These are phyloP conservation scores for Plotosus lineatus DNA, from an alignment of 2,113 vertebrate genomes.

Conservation along the genomic window DNA sequence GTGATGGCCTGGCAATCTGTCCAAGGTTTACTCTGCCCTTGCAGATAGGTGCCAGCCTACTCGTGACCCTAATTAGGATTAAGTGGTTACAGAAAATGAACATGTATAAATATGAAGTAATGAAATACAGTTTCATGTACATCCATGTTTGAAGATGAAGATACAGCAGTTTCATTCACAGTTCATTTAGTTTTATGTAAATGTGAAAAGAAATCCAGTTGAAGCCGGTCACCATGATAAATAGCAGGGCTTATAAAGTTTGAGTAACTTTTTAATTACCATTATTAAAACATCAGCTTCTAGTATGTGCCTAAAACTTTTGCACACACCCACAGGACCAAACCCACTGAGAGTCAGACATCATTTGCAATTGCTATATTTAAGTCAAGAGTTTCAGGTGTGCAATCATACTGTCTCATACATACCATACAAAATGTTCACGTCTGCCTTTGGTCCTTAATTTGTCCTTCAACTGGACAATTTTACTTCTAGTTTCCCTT, in stretches of 20 bases:
- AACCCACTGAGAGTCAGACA: neutral
- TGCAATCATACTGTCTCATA: neutral
- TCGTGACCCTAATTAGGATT: too few relatives aligned
- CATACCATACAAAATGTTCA: neutral
- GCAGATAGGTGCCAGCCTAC: too few relatives aligned
- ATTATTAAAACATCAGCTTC: neutral
- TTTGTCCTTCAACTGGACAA: neutral
- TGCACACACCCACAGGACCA: neutral
- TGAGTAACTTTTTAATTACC: neutral
- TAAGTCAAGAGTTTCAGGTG: neutral
- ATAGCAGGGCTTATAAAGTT: neutral
- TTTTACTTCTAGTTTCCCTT: neutral
- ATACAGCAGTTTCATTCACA: neutral
- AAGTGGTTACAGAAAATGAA: too few relatives aligned
- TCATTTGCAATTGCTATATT: neutral
- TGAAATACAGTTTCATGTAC: too few relatives aligned
- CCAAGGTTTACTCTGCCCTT: too few relatives aligned
- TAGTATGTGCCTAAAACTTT: neutral
- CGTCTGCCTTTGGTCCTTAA: neutral
- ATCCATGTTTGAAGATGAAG: neutral
- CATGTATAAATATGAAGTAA: too few relatives aligned
- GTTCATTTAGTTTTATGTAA: neutral
- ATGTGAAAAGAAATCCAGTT: neutral
- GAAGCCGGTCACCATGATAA: neutral
- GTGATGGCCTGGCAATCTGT: too few relatives aligned